Evolutionary conservation across 2,113 vertebrate genomes (phyloP), one percentile per base, ranked within the genome.

Genomic region (Malurus melanocephalus): DNA sequence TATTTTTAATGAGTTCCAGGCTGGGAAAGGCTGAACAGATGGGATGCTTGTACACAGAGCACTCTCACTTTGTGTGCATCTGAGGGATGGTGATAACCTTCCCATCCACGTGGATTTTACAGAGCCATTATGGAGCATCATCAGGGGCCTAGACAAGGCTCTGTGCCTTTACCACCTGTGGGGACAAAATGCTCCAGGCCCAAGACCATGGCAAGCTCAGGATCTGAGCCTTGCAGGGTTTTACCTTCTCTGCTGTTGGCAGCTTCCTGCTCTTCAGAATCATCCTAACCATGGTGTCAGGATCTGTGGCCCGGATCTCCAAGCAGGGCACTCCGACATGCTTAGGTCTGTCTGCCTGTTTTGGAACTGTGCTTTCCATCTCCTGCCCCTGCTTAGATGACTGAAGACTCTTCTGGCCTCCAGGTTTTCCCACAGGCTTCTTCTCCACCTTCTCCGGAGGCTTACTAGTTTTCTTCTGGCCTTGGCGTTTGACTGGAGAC

Each of bases 231-330:
- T 45, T 13, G 0, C 5, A 40, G 38, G 15, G 23, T 48, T 59
- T 93, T 93, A 99, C 98, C 97, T 98, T 74, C 3, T 97, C 95
- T 18, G 92, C 51, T 0, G 80, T 17, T n/a, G 98, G 98, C 66
- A 99, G 91, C 48, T 53, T 84, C 53, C 87, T 52, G 3, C 78
- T 95, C 42, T 93, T 86, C 46, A 99, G 83, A 33, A 98, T 84
- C 43, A 75, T 48, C 51, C 35, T 85, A 43, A 27, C 90, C 6
- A 67, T 33, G 14, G 95, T 90, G 13, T 97, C 94, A 2, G 81
- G 64, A 73, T 94, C 72, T 3, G 88, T 92, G 7, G 97, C 87
- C 26, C 97, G 96, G 56, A 99, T 82, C 43, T 96, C 85, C 66
- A 99, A 88, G 80, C 97, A 97, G 1, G 98, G 98, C 64, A 99